These are phyloP conservation scores for Mythimna albipuncta DNA, from an alignment of 2,888 invertebrate genomes.

Conservation along the genomic window DNA sequence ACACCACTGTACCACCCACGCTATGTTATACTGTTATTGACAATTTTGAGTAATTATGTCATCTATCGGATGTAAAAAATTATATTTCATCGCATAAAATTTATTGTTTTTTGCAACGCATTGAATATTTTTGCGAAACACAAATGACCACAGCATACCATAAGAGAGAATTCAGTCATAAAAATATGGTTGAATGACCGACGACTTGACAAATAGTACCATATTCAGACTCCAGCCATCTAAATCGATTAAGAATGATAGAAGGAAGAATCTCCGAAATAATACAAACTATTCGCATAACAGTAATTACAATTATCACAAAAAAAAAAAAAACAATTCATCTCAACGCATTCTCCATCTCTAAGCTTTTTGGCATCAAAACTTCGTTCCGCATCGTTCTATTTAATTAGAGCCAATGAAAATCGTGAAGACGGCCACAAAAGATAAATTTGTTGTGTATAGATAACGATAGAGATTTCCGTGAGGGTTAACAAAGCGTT, in stretches of 20 bases:
- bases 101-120: not conserved
- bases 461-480: slow-evolving; percentile 87
- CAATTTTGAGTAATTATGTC: slow-evolving; percentile 4
- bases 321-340: slow-evolving; percentile 27
- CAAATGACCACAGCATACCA: not conserved
- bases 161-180: not conserved
- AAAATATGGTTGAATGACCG: not conserved
- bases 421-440: slow-evolving; percentile 77
- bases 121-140: not conserved
- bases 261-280: slow-evolving; percentile 1
- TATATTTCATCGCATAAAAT: no score
- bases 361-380: slow-evolving; percentile 56
- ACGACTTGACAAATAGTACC: not conserved
- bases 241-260: not conserved
- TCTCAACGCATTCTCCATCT: slow-evolving; percentile 45
- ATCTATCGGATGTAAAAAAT: not conserved
- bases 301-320: slow-evolving; percentile 38
- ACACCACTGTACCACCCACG: not conserved
- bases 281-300: slow-evolving; percentile 37
- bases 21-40: not conserved
- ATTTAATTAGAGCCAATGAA: slow-evolving; percentile 75
- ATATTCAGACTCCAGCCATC: not conserved
- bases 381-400: slow-evolving; percentile 66
- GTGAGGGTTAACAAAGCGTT: slow-evolving; percentile 87
- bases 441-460: slow-evolving; percentile 84